phyloP scores from a whole-genome alignment of 1,140 invertebrate species.

The Eupeodes corollae region DNA sequence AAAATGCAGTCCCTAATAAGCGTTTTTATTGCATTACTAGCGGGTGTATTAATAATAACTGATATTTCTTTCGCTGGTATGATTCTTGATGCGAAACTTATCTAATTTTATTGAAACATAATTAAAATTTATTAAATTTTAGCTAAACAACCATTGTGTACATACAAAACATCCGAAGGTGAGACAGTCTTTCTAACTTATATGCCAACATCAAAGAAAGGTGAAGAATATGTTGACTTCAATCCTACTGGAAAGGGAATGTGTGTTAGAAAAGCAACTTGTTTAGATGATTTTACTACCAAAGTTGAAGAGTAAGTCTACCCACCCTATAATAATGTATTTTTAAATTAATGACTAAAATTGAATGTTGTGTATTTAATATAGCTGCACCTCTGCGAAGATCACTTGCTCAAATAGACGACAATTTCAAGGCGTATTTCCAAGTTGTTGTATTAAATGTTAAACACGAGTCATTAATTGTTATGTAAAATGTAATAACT shows the following conservation, averaged over 20 bases:
- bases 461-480: too few relatives aligned
- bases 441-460: constrained; percentile 30
- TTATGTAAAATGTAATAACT: background rate
- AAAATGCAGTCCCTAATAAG: too few relatives aligned
- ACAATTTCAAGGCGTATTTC: constrained; percentile 26
- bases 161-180: constrained; percentile 23
- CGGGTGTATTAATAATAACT: too few relatives aligned
- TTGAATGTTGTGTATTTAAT: background rate
- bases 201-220: constrained; percentile 19
- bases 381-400: constrained; percentile 20
- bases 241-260: constrained; percentile 18
- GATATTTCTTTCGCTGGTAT: too few relatives aligned
- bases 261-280: constrained; percentile 26
- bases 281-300: constrained; percentile 26
- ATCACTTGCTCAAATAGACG: constrained; percentile 26
- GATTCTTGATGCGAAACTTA: too few relatives aligned
- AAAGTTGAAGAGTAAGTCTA: constrained; percentile 26
- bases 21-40: too few relatives aligned
- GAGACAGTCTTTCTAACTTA: constrained; percentile 31
- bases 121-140: too few relatives aligned
- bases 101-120: too few relatives aligned
- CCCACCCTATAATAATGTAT: background rate
- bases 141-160: constrained; percentile 17
- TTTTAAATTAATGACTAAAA: background rate
- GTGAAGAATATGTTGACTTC: constrained; percentile 32